These are phyloP conservation scores for Tachystola acroxantha DNA, from an alignment of 2,888 invertebrate genomes.

Conservation along the genomic window DNA sequence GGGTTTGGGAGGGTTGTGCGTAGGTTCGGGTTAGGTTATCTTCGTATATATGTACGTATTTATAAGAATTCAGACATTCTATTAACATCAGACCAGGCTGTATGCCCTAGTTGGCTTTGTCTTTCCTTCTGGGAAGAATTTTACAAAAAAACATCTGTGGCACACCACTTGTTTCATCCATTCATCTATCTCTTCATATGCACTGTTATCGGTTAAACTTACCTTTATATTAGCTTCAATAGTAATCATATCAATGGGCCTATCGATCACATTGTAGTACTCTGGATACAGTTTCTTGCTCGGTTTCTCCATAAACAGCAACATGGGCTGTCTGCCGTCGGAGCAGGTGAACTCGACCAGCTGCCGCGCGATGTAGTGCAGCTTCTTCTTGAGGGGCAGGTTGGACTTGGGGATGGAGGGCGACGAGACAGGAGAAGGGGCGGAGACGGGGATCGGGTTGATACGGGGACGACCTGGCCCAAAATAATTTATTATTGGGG, in stretches of 20 bases:
- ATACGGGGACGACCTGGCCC: conserved; percentile 60
- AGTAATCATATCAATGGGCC: conserved; percentile 96
- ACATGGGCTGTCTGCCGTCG: conserved; percentile 90
- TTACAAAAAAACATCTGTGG: too few relatives aligned
- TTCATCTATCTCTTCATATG: too few relatives aligned
- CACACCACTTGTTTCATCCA: too few relatives aligned
- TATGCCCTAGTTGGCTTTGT: too few relatives aligned
- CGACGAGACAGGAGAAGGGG: conserved; percentile 31
- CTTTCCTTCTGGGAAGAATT: too few relatives aligned
- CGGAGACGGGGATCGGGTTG: conserved; percentile 40
- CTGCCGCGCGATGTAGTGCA: conserved; percentile 86
- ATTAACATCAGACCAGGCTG: too few relatives aligned
- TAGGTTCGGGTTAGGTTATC: too few relatives aligned
- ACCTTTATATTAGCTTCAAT: conserved; percentile 94
- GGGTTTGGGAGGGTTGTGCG: too few relatives aligned
- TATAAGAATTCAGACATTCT: too few relatives aligned
- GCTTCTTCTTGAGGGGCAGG: conserved; percentile 86
- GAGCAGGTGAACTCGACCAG: conserved; percentile 69
- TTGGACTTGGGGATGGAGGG: conserved; percentile 50
- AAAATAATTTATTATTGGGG: too few relatives aligned
- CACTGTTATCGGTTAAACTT: too few relatives aligned
- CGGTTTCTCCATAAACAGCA: conserved; percentile 97
- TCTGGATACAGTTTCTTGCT: conserved; percentile 96
- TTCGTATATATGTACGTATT: too few relatives aligned
- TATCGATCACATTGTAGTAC: conserved; percentile 95